These are phyloP conservation scores for Aleiodes sp. DNA, from an alignment of 1,140 invertebrate species.

Conservation along the genomic window DNA sequence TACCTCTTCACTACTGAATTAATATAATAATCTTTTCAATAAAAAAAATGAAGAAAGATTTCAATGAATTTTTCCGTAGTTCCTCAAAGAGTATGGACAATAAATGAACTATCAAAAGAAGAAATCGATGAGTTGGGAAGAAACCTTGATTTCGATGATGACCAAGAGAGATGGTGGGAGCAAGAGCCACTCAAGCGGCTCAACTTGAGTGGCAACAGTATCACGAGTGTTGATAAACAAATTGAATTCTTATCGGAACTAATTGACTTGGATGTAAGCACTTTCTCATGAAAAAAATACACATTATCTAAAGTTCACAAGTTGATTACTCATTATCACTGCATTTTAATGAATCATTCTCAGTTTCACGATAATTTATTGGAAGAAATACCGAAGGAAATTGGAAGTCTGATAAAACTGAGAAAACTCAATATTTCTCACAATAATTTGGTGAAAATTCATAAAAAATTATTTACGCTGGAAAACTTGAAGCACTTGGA, in stretches of 20 bases:
- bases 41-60: no score
- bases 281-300: constrained; percentile 24
- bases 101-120: constrained; percentile 79
- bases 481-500: constrained; percentile 75
- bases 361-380: constrained; percentile 85
- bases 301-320: no score
- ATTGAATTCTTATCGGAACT: constrained; percentile 77
- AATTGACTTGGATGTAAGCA: constrained; percentile 75
- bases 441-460: constrained; percentile 77
- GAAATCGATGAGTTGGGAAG: constrained; percentile 68
- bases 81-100: constrained; percentile 81
- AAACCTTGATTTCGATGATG: constrained; percentile 75
- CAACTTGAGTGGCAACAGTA: constrained; percentile 82
- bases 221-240: constrained; percentile 74
- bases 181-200: constrained; percentile 79
- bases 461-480: constrained; percentile 73
- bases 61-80: no score
- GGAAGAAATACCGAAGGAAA: constrained; percentile 76
- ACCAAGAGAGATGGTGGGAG: constrained; percentile 85
- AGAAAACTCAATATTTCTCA: constrained; percentile 81
- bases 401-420: constrained; percentile 79
- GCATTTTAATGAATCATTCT: neutral
- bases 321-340: no score
- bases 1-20: no score
- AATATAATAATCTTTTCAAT: no score